Conservation (phyloP, 1,140 invertebrate genomes). For the Nomia melanderi region DNA sequence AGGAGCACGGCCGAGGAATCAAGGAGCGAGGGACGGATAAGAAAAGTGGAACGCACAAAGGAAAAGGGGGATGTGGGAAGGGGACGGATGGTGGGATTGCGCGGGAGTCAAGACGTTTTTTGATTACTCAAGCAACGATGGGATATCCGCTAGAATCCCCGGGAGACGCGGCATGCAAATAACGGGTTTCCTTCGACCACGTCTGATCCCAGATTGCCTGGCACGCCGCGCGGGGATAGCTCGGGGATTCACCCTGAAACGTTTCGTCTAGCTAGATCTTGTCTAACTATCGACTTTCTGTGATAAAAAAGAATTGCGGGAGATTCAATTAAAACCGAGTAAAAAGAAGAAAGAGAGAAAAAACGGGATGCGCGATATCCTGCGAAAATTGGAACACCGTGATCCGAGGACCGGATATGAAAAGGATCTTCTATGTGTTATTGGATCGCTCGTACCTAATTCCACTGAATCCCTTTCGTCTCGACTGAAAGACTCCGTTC, state of each 20-base stretch:
- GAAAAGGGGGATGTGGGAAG: constrained; percentile 31
- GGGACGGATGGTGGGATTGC: neutral
- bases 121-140: constrained; percentile 56
- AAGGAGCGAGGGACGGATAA: neutral
- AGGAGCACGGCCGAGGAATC: neutral
- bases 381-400: neutral
- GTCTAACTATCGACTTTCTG: neutral
- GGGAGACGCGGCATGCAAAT: constrained; percentile 56
- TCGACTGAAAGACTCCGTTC: neutral
- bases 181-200: constrained; percentile 47
- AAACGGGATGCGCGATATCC: no score
- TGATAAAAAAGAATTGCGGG: neutral
- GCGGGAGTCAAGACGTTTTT: constrained; percentile 53
- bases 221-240: neutral
- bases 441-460: neutral
- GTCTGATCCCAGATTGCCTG: constrained; percentile 58
- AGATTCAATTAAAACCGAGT: constrained; percentile 16
- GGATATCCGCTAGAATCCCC: constrained; percentile 50
- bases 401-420: constrained; percentile 12
- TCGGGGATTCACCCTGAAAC: neutral
- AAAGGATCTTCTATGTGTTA: neutral
- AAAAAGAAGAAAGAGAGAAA: no score
- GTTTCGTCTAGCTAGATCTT: neutral
- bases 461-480: neutral
- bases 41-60: constrained; percentile 54